Percentiles rank a stretch among this genome's conserved stretches.
These are phyloP conservation scores for Orchestia grillus DNA, from an alignment of 1,140 invertebrate species.

Conservation along the genomic window DNA sequence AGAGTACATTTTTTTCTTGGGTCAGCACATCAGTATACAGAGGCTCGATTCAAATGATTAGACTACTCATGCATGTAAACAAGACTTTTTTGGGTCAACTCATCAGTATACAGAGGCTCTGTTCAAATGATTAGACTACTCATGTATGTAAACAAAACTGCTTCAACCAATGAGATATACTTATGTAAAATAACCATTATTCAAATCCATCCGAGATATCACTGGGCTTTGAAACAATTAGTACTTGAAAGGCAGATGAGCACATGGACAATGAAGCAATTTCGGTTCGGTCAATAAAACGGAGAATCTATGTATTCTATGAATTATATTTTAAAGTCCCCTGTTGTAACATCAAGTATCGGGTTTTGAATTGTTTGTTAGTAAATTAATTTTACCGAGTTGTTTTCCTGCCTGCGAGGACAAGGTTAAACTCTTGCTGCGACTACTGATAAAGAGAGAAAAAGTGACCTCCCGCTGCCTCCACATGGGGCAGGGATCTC, in stretches of 20 bases:
- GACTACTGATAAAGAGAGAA: neutral
- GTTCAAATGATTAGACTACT: neutral
- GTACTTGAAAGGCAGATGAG: neutral
- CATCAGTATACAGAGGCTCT: neutral
- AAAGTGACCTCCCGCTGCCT: neutral
- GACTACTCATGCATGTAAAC: neutral
- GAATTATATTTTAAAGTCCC: neutral
- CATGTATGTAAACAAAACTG: neutral
- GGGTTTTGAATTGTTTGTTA: neutral
- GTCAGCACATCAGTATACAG: neutral
- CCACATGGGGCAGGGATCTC: too few relatives aligned
- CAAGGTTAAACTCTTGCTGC: neutral
- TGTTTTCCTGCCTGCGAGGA: neutral
- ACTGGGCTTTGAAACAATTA: neutral
- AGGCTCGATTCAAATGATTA: neutral
- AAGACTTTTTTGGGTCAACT: neutral
- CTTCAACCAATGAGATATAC: neutral
- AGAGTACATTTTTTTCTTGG: neutral
- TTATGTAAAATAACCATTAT: neutral
- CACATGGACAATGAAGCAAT: neutral
- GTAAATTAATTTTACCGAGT: neutral
- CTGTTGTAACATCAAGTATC: neutral
- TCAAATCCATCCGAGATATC: neutral
- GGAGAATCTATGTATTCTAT: neutral
- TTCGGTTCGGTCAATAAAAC: neutral